Evolutionary conservation across 2,888 invertebrate genomes (phyloP).

Genomic region (Scaptomyza polygonia): DNA sequence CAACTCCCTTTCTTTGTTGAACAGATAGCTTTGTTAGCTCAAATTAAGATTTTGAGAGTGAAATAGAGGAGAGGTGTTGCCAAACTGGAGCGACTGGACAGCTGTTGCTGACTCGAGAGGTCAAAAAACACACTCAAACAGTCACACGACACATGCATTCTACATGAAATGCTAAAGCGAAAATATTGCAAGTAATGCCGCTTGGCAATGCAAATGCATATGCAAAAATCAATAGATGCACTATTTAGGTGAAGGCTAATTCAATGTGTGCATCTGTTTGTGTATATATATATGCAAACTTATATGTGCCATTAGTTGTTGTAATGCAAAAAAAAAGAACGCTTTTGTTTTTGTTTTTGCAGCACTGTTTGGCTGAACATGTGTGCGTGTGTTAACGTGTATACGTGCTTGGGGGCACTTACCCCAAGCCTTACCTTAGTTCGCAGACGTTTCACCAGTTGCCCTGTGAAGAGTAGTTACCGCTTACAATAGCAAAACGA

Average conservation of each 20-base stretch:
- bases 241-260: slow-evolving; percentile 72
- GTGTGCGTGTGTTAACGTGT: slow-evolving; percentile 21
- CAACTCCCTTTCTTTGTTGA: background rate
- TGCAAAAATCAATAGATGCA: slow-evolving; percentile 69
- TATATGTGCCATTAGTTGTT: slow-evolving; percentile 19
- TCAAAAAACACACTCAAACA: slow-evolving; percentile 29
- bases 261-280: slow-evolving; percentile 26
- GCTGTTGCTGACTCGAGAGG: slow-evolving; percentile 61
- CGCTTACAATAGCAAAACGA: slow-evolving; percentile 5
- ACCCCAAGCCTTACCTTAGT: slow-evolving; percentile 45
- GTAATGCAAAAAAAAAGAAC: slow-evolving; percentile 35
- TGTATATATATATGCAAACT: background rate
- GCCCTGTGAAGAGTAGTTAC: slow-evolving; percentile 6
- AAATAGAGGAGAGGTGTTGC: slow-evolving; percentile 10
- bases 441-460: slow-evolving; percentile 18
- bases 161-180: background rate
- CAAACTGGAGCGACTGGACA: slow-evolving; percentile 50
- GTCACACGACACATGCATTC: slow-evolving; percentile 13
- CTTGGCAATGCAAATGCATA: slow-evolving; percentile 59
- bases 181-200: slow-evolving; percentile 52
- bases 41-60: background rate
- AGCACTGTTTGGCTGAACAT: slow-evolving; percentile 29
- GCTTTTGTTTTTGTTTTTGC: slow-evolving; percentile 54
- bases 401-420: slow-evolving; percentile 37
- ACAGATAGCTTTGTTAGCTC: too few relatives aligned